Conservation (phyloP, 2,113 vertebrate species). For the Emydura subglobosa region DNA sequence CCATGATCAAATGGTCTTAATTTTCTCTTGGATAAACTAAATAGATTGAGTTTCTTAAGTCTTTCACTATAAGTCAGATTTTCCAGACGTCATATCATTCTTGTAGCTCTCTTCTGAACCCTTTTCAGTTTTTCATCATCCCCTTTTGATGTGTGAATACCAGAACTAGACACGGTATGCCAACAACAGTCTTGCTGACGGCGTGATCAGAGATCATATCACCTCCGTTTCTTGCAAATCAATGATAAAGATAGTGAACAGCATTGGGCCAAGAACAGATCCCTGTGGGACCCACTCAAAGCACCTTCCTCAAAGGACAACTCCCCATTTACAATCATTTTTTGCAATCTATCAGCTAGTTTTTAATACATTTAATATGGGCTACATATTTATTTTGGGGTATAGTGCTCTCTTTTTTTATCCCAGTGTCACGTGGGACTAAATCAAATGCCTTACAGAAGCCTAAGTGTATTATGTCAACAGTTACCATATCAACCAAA, state of each 20-base stretch:
- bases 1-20: neutral
- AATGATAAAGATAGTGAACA: neutral
- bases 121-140: neutral
- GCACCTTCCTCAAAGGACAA: neutral
- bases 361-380: neutral
- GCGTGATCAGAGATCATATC: neutral
- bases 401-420: neutral
- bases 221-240: neutral
- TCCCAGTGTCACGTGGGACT: neutral
- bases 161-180: neutral
- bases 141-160: neutral
- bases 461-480: neutral
- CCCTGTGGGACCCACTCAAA: neutral
- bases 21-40: neutral
- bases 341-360: neutral
- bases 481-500: neutral
- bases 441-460: neutral
- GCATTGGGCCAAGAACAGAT: neutral
- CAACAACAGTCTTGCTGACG: neutral
- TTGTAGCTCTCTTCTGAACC: neutral
- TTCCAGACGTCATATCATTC: neutral
- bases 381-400: neutral
- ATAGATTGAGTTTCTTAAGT: neutral
- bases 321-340: neutral
- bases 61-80: neutral